Evolutionary conservation across 2,797 vertebrate genomes (phyloP).

Genomic region (Acrossocheilus fasciatus): DNA sequence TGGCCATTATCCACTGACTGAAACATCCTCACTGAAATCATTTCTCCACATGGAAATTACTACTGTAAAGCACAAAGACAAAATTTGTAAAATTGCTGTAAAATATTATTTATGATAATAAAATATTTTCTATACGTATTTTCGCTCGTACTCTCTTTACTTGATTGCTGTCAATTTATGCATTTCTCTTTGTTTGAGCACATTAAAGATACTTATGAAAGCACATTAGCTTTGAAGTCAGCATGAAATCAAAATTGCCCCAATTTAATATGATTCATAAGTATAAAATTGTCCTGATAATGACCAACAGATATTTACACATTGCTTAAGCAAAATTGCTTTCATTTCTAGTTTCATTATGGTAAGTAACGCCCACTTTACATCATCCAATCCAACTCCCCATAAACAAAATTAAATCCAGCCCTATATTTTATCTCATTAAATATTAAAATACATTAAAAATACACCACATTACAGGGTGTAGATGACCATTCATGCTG

Average conservation of each 20-base stretch:
- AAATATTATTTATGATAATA: constrained; percentile 78
- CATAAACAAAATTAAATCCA: background rate
- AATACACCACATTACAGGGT: background rate
- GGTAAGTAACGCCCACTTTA: background rate
- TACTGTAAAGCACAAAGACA: constrained; percentile 63
- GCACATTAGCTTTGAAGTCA: background rate
- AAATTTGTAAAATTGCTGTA: constrained; percentile 74
- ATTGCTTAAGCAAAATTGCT: background rate
- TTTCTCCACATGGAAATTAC: constrained; percentile 72
- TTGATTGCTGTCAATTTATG: constrained; percentile 17
- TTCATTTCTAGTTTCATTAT: background rate
- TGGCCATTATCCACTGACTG: constrained; percentile 46
- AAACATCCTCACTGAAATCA: constrained; percentile 63
- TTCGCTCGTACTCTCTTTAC: constrained; percentile 28
- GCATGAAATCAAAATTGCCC: background rate
- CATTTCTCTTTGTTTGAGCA: background rate
- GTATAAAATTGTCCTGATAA: background rate
- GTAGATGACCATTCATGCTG: background rate
- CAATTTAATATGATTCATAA: background rate
- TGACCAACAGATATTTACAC: background rate
- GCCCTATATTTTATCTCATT: background rate
- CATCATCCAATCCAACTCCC: background rate
- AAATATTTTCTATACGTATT: constrained; percentile 79
- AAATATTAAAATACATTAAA: background rate
- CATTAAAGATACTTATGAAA: background rate